Conservation (phyloP, 2,797 vertebrate species). For the Lepidocolaptes lacrymiger region DNA sequence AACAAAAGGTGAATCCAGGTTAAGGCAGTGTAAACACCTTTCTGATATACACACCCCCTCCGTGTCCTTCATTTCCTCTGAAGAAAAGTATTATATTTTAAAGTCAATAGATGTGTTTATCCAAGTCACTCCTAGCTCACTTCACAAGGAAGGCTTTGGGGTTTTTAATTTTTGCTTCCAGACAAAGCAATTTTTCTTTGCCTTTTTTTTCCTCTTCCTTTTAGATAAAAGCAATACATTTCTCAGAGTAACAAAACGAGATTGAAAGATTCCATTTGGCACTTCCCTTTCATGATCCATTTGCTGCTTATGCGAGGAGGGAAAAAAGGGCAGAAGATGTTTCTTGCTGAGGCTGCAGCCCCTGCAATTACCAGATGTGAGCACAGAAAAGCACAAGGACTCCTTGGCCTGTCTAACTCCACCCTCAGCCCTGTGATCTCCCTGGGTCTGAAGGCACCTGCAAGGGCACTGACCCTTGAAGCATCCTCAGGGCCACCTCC, state of each 20-base stretch:
- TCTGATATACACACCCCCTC: not conserved
- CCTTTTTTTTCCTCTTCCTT: not conserved
- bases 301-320: not conserved
- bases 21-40: constrained; percentile 27
- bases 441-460: not conserved
- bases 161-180: constrained; percentile 26
- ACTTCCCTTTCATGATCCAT: not conserved
- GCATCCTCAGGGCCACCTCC: not conserved
- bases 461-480: not conserved
- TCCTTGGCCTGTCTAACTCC: not conserved
- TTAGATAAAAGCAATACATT: not conserved
- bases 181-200: not conserved
- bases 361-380: not conserved
- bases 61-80: not conserved
- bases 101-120: constrained; percentile 25
- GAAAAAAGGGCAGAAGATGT: not conserved
- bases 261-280: constrained; percentile 25
- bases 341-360: not conserved
- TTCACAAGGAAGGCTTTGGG: not conserved
- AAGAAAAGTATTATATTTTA: constrained; percentile 38
- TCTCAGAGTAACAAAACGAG: constrained; percentile 16
- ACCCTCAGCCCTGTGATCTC: not conserved
- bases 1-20: constrained; percentile 40
- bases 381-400: not conserved
- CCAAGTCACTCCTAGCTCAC: constrained; percentile 7